phyloP scores from a whole-genome alignment of 2,888 invertebrate species.

The Charanyca ferruginea region DNA sequence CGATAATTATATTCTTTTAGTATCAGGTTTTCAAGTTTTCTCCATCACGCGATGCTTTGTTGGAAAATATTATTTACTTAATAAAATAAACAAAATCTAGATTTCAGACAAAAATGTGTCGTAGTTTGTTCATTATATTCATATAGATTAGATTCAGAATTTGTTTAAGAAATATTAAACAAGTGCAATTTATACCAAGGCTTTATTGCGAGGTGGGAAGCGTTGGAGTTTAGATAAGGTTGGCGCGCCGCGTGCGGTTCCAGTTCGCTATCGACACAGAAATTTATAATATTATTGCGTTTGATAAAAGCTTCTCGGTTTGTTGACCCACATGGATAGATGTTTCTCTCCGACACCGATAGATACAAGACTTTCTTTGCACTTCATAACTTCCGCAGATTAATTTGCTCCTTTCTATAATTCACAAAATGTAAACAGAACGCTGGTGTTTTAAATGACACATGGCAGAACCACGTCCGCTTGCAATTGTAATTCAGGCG shows the following conservation, averaged over 20 bases:
- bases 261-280: slow-evolving; percentile 77
- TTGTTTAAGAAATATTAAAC: slow-evolving; percentile 35
- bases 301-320: slow-evolving; percentile 79
- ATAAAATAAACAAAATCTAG: not conserved
- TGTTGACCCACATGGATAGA: slow-evolving; percentile 72
- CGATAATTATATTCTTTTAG: slow-evolving; percentile 4
- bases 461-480: slow-evolving; percentile 79
- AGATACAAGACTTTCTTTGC: slow-evolving; percentile 28
- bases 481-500: slow-evolving; percentile 84
- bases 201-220: slow-evolving; percentile 74
- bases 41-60: slow-evolving; percentile 25
- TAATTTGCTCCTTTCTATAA: slow-evolving; percentile 1
- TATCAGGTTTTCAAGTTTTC: slow-evolving; percentile 7
- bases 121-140: slow-evolving; percentile 24
- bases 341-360: slow-evolving; percentile 36
- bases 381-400: slow-evolving; percentile 6
- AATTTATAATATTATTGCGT: slow-evolving; percentile 67
- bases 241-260: slow-evolving; percentile 73
- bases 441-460: slow-evolving; percentile 72
- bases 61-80: not conserved
- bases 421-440: not conserved
- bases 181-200: slow-evolving; percentile 38
- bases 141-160: slow-evolving; percentile 29
- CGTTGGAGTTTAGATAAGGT: slow-evolving; percentile 83
- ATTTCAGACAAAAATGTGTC: slow-evolving; percentile 20